Percentiles rank a stretch among this genome's conserved stretches.
Conservation (phyloP, 2,113 vertebrate genomes). For the Castor canadensis region DNA sequence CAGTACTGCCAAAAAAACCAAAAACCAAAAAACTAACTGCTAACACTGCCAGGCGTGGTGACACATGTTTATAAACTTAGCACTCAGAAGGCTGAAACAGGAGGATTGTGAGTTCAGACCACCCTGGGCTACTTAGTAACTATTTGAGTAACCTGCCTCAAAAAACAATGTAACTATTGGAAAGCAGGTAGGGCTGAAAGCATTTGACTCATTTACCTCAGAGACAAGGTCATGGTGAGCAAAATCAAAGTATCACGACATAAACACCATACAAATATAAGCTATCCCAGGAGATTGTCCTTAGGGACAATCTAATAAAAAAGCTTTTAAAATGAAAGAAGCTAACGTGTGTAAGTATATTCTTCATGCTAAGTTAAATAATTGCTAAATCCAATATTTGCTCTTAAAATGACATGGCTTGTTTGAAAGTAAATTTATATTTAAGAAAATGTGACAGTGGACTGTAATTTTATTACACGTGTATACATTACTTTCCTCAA, state of each 20-base stretch:
- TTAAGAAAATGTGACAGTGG: not conserved
- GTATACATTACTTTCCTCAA: not conserved
- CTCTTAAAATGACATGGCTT: not conserved
- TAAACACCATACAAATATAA: not conserved
- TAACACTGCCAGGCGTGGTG: no score
- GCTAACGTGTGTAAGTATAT: not conserved
- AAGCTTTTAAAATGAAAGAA: not conserved
- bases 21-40: no score
- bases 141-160: no score
- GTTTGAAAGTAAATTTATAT: constrained; percentile 24
- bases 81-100: no score
- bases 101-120: no score
- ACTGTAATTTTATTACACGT: not conserved
- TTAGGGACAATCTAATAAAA: not conserved
- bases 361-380: constrained; percentile 12
- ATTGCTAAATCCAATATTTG: not conserved
- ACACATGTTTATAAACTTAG: no score
- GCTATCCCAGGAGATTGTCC: not conserved
- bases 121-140: no score
- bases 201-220: not conserved
- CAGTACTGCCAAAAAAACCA: no score
- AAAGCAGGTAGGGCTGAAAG: not conserved
- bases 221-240: not conserved
- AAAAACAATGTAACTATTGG: not conserved
- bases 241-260: not conserved